Evolutionary conservation across 2,797 vertebrate species (phyloP).

Genomic region (Champsocephalus gunnari): DNA sequence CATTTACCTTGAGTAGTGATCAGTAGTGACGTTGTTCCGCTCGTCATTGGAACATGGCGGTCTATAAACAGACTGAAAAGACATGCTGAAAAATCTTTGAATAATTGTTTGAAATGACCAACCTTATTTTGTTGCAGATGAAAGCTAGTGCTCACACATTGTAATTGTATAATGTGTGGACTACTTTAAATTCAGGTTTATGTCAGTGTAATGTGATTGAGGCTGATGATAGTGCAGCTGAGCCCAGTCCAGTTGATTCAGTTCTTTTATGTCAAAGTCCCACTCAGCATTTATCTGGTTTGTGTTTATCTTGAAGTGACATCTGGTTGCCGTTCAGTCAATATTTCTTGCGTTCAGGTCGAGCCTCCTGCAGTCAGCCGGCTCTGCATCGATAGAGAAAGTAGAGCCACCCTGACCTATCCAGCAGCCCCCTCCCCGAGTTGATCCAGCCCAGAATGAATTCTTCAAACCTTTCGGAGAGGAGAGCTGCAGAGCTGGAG

Average conservation of each 20-base stretch:
- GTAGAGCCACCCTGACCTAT: constrained; percentile 47
- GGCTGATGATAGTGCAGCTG: neutral
- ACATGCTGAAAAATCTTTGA: too few relatives aligned
- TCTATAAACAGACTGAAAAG: too few relatives aligned
- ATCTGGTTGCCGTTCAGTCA: constrained; percentile 39
- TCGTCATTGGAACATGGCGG: too few relatives aligned
- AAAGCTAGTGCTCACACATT: neutral
- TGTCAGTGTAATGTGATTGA: neutral
- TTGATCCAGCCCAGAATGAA: constrained; percentile 54
- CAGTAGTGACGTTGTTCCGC: neutral
- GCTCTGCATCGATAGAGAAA: constrained; percentile 32
- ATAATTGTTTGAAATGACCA: too few relatives aligned
- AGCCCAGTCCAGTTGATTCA: constrained; percentile 5
- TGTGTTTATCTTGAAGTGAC: constrained; percentile 26
- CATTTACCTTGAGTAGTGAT: constrained; percentile 21
- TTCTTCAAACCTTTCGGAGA: constrained; percentile 47
- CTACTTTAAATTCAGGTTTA: neutral
- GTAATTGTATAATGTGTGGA: constrained; percentile 1
- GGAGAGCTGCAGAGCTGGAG: constrained; percentile 49
- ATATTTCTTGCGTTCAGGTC: constrained; percentile 43
- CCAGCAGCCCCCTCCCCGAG: constrained; percentile 38
- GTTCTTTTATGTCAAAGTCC: constrained; percentile 19
- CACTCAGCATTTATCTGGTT: constrained; percentile 25
- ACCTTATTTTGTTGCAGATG: neutral
- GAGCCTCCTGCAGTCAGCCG: constrained; percentile 40